Evolutionary conservation across 2,113 vertebrate genomes (phyloP), one percentile per base, ranked within the genome.

Genomic region (Alexandromys fortis): DNA sequence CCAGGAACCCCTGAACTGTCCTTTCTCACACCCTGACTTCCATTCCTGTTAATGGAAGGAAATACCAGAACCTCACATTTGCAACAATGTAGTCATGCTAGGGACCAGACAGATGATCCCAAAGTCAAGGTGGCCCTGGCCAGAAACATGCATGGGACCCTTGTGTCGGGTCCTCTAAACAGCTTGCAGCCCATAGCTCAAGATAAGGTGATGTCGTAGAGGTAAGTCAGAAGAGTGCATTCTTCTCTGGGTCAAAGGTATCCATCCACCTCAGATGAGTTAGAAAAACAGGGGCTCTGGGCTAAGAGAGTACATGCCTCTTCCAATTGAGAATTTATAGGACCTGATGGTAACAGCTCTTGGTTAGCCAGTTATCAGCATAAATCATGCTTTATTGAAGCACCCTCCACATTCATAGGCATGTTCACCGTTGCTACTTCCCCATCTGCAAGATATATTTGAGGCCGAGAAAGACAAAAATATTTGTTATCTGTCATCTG

Each of bases 331-430:
- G 22, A 7, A 5, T 24, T 45, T 38, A 49, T 11, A 5, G 19
- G 45, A 28, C 7, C 1, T 1, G 13, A 30, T 13, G 3, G n/a
- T 22, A 7, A 16, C 22, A 72, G 1, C 21, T 19, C n/a, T 38
- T 67, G 61, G 42, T 38, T 12, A 11, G 0, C 13, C 63, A 14
- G 3, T 26, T 42, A 35, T 47, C n/a, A 13, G 12, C 26, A 52
- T 45, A 4, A 24, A 28, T 1, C 11, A 49, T 0, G 17, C 5
- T 4, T 24, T 55, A 22, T 47, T 0, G 3, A 33, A 42, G 58
- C 11, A 2, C 3, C 1, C 5, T 8, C 63, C 0, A 2, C 3
- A 1, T 19, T 16, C 3, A 0, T 13, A 30, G 11, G 1, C 24
- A 8, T 2, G 1, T 1, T 22, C 68, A 47, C 24, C 2, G 0